A percentile compares a stretch with the other conserved stretches of the same genome.
Conservation (phyloP, 2,888 invertebrate genomes). For the Mesoligia furuncula region DNA sequence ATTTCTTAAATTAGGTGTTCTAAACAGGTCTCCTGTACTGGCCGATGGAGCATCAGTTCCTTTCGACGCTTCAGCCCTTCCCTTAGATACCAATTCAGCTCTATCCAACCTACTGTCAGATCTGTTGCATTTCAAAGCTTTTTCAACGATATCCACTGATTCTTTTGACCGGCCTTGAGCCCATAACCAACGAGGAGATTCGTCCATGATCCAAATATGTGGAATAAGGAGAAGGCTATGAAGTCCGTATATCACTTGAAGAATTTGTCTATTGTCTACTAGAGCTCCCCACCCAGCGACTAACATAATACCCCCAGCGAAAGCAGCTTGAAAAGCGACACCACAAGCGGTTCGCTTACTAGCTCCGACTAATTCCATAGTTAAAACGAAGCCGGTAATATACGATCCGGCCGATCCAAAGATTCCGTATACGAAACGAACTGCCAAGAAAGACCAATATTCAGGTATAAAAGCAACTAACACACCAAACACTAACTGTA, state of each 20-base stretch:
- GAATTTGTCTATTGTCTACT: conserved; percentile 92
- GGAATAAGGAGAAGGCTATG: conserved; percentile 93
- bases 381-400: conserved; percentile 92
- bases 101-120: conserved; percentile 91
- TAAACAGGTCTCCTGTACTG: conserved; percentile 93
- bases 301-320: conserved; percentile 95
- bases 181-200: conserved; percentile 97
- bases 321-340: conserved; percentile 94
- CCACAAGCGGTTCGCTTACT: conserved; percentile 95
- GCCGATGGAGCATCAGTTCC: conserved; percentile 85
- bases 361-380: conserved; percentile 96
- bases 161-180: conserved; percentile 94
- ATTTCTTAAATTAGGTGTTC: conserved; percentile 94
- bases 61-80: conserved; percentile 86
- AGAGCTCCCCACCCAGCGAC: conserved; percentile 96
- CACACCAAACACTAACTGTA: conserved; percentile 93
- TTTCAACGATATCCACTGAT: conserved; percentile 93
- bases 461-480: conserved; percentile 95
- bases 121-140: conserved; percentile 94
- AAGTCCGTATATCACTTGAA: conserved; percentile 95
- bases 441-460: conserved; percentile 92
- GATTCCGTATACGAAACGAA: conserved; percentile 94
- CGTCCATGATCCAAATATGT: conserved; percentile 97
- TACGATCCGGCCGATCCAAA: conserved; percentile 96
- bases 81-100: conserved; percentile 92